Evolutionary conservation across 2,888 invertebrate genomes (phyloP).

Genomic region (Stegophylla sp.): DNA sequence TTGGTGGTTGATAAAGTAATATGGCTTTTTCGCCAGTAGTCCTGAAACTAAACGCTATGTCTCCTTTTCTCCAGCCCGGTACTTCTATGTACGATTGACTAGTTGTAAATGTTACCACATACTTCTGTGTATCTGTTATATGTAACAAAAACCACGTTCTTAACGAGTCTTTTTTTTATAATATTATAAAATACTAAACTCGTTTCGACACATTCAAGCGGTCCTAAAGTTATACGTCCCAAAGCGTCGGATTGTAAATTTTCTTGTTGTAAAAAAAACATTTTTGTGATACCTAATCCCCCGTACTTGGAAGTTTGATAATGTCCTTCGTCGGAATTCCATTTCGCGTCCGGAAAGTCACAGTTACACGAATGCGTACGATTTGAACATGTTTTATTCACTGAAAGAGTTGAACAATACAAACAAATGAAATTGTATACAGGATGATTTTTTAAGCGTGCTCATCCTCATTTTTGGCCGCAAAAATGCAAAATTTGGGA

Average conservation of each 20-base stretch:
- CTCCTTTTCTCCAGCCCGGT: conserved; percentile 91
- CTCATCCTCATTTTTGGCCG: too few relatives aligned
- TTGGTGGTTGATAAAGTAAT: conserved; percentile 87
- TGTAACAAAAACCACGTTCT: conserved; percentile 61
- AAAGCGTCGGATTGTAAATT: conserved; percentile 82
- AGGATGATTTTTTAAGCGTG: too few relatives aligned
- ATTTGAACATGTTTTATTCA: conserved; percentile 82
- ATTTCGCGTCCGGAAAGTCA: conserved; percentile 81
- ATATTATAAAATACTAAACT: conserved; percentile 69
- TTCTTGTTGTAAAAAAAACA: conserved; percentile 87
- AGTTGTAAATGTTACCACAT: conserved; percentile 92
- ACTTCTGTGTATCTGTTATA: conserved; percentile 86
- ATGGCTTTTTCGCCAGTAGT: conserved; percentile 91
- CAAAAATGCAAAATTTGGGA: too few relatives aligned
- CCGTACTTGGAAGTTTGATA: conserved; percentile 73
- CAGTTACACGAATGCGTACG: conserved; percentile 87
- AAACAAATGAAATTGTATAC: neutral
- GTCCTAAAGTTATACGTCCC: conserved; percentile 86
- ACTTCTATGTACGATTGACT: conserved; percentile 91
- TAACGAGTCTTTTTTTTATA: conserved; percentile 23
- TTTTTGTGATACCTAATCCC: conserved; percentile 86
- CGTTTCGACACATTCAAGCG: conserved; percentile 91
- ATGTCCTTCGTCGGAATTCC: conserved; percentile 88
- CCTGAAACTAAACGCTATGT: conserved; percentile 89
- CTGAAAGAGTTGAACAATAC: conserved; percentile 64